These are phyloP conservation scores for Sciurus carolinensis DNA, from an alignment of 2,797 vertebrate species.

Conservation along the genomic window DNA sequence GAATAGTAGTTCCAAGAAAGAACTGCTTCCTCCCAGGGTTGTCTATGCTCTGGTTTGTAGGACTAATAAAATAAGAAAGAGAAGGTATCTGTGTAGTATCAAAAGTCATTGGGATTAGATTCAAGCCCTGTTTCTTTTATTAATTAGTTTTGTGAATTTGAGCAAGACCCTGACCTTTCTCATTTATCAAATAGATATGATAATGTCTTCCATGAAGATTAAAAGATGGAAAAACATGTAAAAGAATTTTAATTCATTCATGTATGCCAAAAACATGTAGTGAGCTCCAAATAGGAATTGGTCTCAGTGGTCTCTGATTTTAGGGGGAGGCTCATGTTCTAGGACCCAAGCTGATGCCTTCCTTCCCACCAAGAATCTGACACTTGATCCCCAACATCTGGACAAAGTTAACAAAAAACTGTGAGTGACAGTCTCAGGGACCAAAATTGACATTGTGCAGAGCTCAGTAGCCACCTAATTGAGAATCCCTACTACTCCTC, in stretches of 20 bases:
- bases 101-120: neutral
- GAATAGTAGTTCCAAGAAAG: neutral
- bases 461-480: neutral
- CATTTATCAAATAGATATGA: conserved; percentile 30
- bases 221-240: conserved; percentile 51
- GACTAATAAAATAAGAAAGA: neutral
- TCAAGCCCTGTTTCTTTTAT: conserved; percentile 30
- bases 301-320: neutral
- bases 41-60: neutral
- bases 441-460: neutral
- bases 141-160: conserved; percentile 29
- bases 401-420: neutral
- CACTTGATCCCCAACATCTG: neutral
- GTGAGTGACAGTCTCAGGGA: neutral
- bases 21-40: neutral
- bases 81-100: neutral
- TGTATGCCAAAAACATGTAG: neutral
- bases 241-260: conserved; percentile 44
- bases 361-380: neutral
- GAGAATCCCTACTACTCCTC: neutral
- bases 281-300: neutral
- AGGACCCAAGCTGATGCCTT: neutral
- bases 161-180: conserved; percentile 47
- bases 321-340: neutral
- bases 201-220: conserved; percentile 23